A percentile compares a stretch with the other conserved stretches of the same genome.
Conservation (phyloP, 2,113 vertebrate species). For the Xiphophorus couchianus region DNA sequence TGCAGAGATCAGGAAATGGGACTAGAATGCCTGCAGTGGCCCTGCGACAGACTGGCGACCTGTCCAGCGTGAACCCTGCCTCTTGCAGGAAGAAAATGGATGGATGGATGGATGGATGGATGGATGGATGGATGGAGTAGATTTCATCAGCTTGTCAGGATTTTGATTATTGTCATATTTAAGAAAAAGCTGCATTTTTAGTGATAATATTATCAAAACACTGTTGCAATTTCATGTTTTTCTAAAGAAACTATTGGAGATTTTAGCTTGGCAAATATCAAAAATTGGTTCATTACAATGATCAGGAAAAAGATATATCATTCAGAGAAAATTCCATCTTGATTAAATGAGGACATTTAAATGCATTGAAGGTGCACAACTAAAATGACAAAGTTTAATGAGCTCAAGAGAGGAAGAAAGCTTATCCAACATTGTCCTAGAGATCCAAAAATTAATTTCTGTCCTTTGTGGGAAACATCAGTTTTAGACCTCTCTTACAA, state of each 20-base stretch:
- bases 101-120: no score
- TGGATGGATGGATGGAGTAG: no score
- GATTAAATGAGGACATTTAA: slow-evolving; percentile 18
- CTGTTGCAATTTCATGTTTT: not conserved
- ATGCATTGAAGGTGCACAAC: slow-evolving; percentile 25
- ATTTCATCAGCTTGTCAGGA: no score
- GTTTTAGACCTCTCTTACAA: no score
- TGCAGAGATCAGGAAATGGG: slow-evolving; percentile 16
- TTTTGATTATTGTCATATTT: not conserved
- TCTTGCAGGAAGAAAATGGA: no score
- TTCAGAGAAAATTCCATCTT: slow-evolving; percentile 19
- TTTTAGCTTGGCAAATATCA: not conserved
- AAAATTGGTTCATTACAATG: slow-evolving; percentile 1
- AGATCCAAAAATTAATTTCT: no score
- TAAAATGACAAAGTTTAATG: slow-evolving; percentile 22
- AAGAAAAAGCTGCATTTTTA: not conserved
- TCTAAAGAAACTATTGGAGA: not conserved
- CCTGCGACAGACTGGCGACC: no score
- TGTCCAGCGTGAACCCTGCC: no score
- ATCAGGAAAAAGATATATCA: slow-evolving; percentile 12
- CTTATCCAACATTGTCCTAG: no score
- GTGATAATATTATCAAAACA: slow-evolving; percentile 1
- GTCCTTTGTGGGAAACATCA: no score
- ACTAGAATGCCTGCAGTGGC: not conserved
- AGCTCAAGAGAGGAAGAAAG: slow-evolving; percentile 25